Conservation (phyloP, 2,113 vertebrate species). For the Loxodonta africana region DNA sequence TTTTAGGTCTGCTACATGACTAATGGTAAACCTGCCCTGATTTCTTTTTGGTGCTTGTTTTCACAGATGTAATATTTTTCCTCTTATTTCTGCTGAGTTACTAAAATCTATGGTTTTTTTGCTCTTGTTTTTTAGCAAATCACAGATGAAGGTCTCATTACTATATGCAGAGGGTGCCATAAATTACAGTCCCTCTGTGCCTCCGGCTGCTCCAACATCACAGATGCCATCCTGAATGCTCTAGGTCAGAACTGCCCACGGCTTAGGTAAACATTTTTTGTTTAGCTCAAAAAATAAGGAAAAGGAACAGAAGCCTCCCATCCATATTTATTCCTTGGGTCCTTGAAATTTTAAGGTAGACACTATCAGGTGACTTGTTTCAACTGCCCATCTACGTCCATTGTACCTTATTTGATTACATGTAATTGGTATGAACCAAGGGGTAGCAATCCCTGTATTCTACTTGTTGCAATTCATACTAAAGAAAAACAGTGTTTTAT, state of each 20-base stretch:
- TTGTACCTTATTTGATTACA: conserved; percentile 12
- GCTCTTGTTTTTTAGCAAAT: conserved; percentile 93
- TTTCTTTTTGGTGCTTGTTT: conserved; percentile 64
- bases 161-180: conserved; percentile 98
- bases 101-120: conserved; percentile 41
- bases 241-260: conserved; percentile 98
- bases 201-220: conserved; percentile 98
- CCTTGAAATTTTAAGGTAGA: conserved; percentile 46
- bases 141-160: conserved; percentile 99
- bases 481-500: conserved; percentile 11
- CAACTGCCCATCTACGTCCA: background rate
- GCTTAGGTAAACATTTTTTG: conserved; percentile 91
- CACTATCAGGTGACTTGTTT: background rate
- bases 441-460: background rate
- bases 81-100: conserved; percentile 50
- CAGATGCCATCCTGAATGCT: conserved; percentile 97
- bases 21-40: conserved; percentile 19
- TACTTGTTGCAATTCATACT: background rate
- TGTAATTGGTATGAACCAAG: background rate
- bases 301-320: background rate
- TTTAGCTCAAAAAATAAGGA: conserved; percentile 34
- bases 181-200: conserved; percentile 98
- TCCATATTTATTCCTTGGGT: background rate
- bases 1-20: conserved; percentile 40
- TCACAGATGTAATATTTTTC: conserved; percentile 22